These are phyloP conservation scores for Aleiodes testaceus DNA, from an alignment of 2,888 invertebrate species.

Conservation along the genomic window DNA sequence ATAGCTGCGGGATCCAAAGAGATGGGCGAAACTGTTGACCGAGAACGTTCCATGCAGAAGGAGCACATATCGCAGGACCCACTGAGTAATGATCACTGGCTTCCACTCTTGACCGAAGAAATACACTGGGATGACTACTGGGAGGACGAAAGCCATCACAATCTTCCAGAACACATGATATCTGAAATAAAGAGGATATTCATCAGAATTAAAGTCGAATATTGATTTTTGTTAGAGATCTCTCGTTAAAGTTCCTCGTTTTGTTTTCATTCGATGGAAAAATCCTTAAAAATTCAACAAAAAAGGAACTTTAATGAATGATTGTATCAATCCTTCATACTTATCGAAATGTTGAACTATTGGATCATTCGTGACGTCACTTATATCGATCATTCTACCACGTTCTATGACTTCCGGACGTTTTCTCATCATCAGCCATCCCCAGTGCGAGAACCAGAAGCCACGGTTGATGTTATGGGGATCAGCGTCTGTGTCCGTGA, in stretches of 20 bases:
- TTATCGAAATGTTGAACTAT: conserved; percentile 84
- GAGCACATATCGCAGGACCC: conserved; percentile 81
- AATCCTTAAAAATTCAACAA: no score
- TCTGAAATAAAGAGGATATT: conserved; percentile 67
- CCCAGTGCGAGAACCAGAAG: conserved; percentile 94
- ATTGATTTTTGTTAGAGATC: no score
- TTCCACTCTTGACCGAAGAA: conserved; percentile 82
- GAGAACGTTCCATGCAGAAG: conserved; percentile 91
- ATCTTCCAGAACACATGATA: conserved; percentile 81
- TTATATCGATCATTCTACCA: conserved; percentile 85
- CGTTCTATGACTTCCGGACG: conserved; percentile 87
- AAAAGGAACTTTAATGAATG: background rate
- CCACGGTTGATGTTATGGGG: conserved; percentile 81
- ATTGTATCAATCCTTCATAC: conserved; percentile 70
- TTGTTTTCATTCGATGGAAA: no score
- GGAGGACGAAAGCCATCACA: conserved; percentile 82
- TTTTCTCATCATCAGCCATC: conserved; percentile 93
- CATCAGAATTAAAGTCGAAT: no score
- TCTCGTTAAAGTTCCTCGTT: no score
- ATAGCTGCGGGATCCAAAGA: conserved; percentile 83
- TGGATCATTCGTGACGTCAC: conserved; percentile 85
- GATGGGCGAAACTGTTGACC: conserved; percentile 91
- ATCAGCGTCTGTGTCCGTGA: conserved; percentile 77
- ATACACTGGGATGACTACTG: conserved; percentile 80
- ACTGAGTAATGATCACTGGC: conserved; percentile 79